Base-by-base conservation (phyloP, 2,888 invertebrate genomes). In the Cancer borealis region DNA sequence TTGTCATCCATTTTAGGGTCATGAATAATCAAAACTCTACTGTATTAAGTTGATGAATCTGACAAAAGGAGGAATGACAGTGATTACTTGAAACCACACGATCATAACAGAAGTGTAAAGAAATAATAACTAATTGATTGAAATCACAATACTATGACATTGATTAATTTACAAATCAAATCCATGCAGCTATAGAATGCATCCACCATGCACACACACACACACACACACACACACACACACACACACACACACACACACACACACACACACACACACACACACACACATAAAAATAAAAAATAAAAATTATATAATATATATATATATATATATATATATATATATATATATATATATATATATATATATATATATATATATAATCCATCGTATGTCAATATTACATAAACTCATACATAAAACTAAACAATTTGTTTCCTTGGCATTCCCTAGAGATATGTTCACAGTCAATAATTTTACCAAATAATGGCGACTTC, bases 261-360 rank as follows among this genome's bases (percentile, higher is more conserved):
- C 60, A 60, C 60, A 17, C 60, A 60, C 17, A 60, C 60, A 66
- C 66, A n/a, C n/a, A 66, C 66, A 66, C 66, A 66, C 66, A 66
- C 66, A 73, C 73, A 73, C 73, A 73, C 73, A 73, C 73, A 73
- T n/a, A 73, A 21, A 73, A 21, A 73, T n/a, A 73, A n/a, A 73
- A 21, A 73, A n/a, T 5, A 26, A 73, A 73, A 73, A 21, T 73
- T 8, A 73, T 73, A 73, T 73, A 73, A 26, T 73, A 73, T 26
- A 73, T 73, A n/a, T 73, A 60, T 17, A 17, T 60, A 73, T n/a
- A 73, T n/a, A 73, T n/a, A 60, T 17, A 60, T 14, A 17, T 17
- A 60, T 14, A 17, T 17, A 60, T 17, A 17, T 17, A 60, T 14
- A 60, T 17, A 66, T n/a, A n/a, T 2, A 66, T n/a, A 66, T 5